These are phyloP conservation scores for Myanophis thanlyinensis DNA, from an alignment of 2,113 vertebrate species.

Conservation along the genomic window DNA sequence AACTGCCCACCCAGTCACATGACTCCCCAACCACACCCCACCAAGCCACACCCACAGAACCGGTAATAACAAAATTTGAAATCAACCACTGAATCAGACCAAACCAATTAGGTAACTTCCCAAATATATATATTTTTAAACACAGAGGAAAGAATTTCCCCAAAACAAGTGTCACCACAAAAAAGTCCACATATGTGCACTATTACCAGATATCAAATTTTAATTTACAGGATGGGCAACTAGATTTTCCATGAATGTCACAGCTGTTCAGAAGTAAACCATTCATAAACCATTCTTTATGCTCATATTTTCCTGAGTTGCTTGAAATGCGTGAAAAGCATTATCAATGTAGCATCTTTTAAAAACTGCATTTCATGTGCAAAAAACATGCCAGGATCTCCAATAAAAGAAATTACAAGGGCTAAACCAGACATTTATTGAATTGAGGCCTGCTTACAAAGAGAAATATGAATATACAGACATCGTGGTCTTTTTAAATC, in stretches of 20 bases:
- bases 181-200: neutral
- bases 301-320: neutral
- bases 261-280: neutral
- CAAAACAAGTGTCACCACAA: neutral
- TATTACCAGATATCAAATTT: neutral
- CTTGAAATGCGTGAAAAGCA: no score
- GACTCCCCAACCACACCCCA: no score
- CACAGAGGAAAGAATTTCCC: neutral
- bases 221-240: neutral
- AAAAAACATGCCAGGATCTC: neutral
- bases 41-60: no score
- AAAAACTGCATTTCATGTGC: neutral
- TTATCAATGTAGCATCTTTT: neutral
- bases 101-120: neutral
- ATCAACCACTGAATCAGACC: no score
- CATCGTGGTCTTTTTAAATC: slow-evolving; percentile 30
- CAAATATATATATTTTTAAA: neutral
- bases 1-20: no score
- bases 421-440: slow-evolving; percentile 22
- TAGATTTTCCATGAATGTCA: neutral
- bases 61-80: no score
- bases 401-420: neutral
- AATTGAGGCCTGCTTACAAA: slow-evolving; percentile 22
- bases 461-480: neutral
- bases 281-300: neutral